Conservation (phyloP, 2,888 invertebrate genomes). For the Bugulina stolonifera region DNA sequence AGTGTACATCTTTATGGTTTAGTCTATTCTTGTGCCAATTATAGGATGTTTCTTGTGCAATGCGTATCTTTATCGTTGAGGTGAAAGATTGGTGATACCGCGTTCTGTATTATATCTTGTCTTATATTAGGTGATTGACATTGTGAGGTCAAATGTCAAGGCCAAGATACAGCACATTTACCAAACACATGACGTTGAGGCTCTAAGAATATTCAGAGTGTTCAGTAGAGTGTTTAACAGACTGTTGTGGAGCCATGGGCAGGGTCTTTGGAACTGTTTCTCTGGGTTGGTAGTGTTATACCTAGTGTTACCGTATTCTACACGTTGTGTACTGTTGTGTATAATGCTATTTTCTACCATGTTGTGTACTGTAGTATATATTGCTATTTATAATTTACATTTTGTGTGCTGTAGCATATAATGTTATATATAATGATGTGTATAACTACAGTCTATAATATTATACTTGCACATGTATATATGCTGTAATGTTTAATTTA, state of each 20-base stretch:
- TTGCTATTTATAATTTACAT: background rate
- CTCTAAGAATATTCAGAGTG: slow-evolving; percentile 44
- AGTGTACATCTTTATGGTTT: no score
- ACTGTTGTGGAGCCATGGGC: slow-evolving; percentile 51
- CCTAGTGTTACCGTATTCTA: background rate
- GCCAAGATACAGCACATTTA: slow-evolving; percentile 47
- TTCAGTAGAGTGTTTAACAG: slow-evolving; percentile 50
- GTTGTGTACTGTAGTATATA: background rate
- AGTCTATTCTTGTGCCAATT: no score
- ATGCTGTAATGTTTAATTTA: no score
- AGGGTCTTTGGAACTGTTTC: slow-evolving; percentile 52
- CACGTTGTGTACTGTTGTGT: background rate
- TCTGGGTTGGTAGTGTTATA: slow-evolving; percentile 34
- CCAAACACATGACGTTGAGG: slow-evolving; percentile 43
- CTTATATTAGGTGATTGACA: slow-evolving; percentile 47
- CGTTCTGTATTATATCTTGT: no score
- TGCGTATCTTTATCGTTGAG: no score
- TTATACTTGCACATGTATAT: background rate
- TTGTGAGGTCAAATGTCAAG: slow-evolving; percentile 50
- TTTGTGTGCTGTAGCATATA: background rate
- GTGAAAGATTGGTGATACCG: no score
- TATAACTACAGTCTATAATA: background rate
- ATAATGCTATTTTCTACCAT: background rate
- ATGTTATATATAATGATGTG: background rate
- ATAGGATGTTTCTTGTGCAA: no score